Evolutionary conservation across 2,888 invertebrate species (phyloP).

Genomic region (Beris morrisii): DNA sequence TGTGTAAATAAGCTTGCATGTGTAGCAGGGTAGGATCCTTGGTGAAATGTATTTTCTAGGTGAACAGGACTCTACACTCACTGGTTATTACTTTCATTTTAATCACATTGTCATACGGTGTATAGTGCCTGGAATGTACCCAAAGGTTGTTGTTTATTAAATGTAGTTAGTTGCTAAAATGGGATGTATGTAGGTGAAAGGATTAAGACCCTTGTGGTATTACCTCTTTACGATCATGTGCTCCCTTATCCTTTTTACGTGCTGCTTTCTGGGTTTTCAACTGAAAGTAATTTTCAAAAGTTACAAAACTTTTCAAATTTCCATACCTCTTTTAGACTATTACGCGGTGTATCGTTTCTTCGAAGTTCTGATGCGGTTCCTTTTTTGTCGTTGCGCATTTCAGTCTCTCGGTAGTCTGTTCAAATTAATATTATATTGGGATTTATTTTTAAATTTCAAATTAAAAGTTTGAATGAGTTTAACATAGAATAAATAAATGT

Average conservation of each 20-base stretch:
- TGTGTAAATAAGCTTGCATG: too few species aligned
- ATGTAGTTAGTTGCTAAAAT: not conserved
- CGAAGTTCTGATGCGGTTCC: constrained; percentile 55
- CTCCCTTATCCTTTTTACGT: constrained; percentile 50
- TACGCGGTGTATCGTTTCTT: constrained; percentile 56
- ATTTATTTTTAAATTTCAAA: too few species aligned
- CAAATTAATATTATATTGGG: constrained; percentile 22
- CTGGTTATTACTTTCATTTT: constrained; percentile 32
- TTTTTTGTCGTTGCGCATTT: constrained; percentile 54
- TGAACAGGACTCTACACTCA: constrained; percentile 14
- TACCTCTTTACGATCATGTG: constrained; percentile 45
- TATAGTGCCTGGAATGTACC: constrained; percentile 36
- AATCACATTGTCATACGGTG: constrained; percentile 39
- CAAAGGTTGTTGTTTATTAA: not conserved
- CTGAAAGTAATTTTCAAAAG: constrained; percentile 41
- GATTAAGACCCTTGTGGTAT: constrained; percentile 20
- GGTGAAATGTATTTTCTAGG: constrained; percentile 4
- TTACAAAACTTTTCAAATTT: constrained; percentile 25
- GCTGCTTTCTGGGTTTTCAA: constrained; percentile 55
- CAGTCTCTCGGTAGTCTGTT: constrained; percentile 52
- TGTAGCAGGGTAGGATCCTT: too few species aligned
- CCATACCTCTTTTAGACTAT: constrained; percentile 40
- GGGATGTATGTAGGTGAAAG: not conserved
- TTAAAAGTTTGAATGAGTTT: too few species aligned
- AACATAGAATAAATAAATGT: too few species aligned